A percentile compares a stretch with the other conserved stretches of the same genome.
Conservation (phyloP, 2,888 invertebrate species). For the Drosophila limbata region DNA sequence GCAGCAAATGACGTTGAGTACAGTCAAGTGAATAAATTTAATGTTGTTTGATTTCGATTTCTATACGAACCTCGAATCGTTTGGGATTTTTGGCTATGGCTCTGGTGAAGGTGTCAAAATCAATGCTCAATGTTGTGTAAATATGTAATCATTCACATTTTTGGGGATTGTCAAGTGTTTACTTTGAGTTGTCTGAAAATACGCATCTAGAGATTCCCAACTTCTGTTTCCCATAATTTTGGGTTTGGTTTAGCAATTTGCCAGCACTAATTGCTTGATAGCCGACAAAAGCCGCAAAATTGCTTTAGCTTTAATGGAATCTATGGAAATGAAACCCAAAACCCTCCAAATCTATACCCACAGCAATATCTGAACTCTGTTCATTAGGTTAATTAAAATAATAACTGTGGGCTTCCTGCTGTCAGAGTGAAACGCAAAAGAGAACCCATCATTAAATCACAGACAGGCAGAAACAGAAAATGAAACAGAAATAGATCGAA, state of each 20-base stretch:
- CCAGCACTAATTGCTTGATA: conserved; percentile 34
- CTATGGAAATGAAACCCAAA: conserved; percentile 23
- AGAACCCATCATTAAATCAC: conserved; percentile 48
- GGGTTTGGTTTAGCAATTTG: conserved; percentile 5
- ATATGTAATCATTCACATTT: conserved; percentile 13
- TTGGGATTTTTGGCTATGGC: not conserved
- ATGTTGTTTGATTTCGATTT: conserved; percentile 28
- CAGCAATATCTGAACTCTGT: conserved; percentile 25
- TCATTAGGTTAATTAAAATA: conserved; percentile 77
- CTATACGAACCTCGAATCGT: not conserved
- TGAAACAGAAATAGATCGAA: conserved; percentile 31
- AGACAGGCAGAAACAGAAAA: conserved; percentile 9
- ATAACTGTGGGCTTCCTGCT: conserved; percentile 67
- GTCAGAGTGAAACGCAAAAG: conserved; percentile 28
- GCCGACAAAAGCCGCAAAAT: conserved; percentile 28
- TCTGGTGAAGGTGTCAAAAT: conserved; percentile 35
- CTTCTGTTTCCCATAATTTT: conserved; percentile 6
- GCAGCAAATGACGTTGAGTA: conserved; percentile 22
- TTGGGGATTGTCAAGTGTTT: conserved; percentile 9
- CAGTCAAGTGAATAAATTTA: conserved; percentile 40
- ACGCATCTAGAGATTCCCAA: not conserved
- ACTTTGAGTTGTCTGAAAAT: not conserved
- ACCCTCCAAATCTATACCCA: conserved; percentile 8
- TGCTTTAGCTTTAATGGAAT: conserved; percentile 15
- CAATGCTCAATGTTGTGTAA: conserved; percentile 12